Evolutionary conservation across 2,888 invertebrate species (phyloP).

Genomic region (Philhelius pedissequus): DNA sequence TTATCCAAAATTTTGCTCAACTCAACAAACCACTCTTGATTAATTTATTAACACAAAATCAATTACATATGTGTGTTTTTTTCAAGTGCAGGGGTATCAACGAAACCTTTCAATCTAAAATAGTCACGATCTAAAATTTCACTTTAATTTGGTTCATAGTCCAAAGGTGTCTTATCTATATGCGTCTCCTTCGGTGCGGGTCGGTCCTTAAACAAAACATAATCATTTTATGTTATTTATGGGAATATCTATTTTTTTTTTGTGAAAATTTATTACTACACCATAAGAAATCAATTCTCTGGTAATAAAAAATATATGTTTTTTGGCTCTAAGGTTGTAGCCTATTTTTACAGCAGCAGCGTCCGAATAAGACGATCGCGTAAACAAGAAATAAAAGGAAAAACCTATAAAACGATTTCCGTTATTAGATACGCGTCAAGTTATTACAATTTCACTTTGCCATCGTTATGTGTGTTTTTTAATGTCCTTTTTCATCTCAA

Average conservation of each 20-base stretch:
- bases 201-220: background rate
- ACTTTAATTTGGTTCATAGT: slow-evolving; percentile 9
- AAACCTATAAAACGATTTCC: slow-evolving; percentile 47
- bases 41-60: background rate
- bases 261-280: slow-evolving; percentile 47
- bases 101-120: background rate
- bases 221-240: background rate
- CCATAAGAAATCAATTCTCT: slow-evolving; percentile 56
- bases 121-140: slow-evolving; percentile 10
- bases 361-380: slow-evolving; percentile 14
- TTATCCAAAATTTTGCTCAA: background rate
- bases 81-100: background rate
- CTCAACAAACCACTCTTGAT: background rate
- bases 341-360: background rate
- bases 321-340: background rate
- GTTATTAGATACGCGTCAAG: slow-evolving; percentile 53
- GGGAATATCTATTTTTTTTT: background rate
- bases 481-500: slow-evolving; percentile 7
- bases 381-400: slow-evolving; percentile 2
- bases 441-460: slow-evolving; percentile 54
- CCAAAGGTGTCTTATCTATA: slow-evolving; percentile 16
- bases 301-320: slow-evolving; percentile 47
- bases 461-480: slow-evolving; percentile 54
- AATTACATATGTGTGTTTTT: background rate
- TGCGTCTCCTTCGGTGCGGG: slow-evolving; percentile 1